Percentiles rank a stretch among this genome's conserved stretches.
These are phyloP conservation scores for Drosophila sordidula DNA, from an alignment of 2,888 invertebrate genomes.

Conservation along the genomic window DNA sequence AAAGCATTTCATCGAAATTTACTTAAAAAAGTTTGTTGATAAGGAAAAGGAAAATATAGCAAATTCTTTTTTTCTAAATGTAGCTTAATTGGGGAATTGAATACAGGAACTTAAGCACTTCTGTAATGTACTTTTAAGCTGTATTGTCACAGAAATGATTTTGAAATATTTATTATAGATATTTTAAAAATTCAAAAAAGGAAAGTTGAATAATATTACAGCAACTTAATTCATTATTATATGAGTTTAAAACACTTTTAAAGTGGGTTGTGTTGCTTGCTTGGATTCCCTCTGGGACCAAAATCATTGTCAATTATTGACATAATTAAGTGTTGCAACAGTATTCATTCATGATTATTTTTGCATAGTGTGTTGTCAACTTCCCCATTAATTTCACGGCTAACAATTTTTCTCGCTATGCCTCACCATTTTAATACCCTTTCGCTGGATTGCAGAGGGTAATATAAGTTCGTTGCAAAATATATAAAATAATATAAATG, in stretches of 20 bases:
- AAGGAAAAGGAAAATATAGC: too few relatives aligned
- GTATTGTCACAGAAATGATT: too few relatives aligned
- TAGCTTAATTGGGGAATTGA: too few relatives aligned
- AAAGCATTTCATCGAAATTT: too few relatives aligned
- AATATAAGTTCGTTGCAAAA: too few relatives aligned
- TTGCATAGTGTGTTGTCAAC: slow-evolving; percentile 37
- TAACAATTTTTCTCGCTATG: slow-evolving; percentile 34
- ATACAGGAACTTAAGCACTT: too few relatives aligned
- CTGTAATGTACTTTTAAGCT: too few relatives aligned
- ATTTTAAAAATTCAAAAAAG: too few relatives aligned
- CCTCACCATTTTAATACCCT: slow-evolving; percentile 18
- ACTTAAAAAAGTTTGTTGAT: too few relatives aligned
- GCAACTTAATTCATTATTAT: neutral
- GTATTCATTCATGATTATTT: slow-evolving; percentile 34
- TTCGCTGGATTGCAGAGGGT: neutral
- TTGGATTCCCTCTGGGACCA: neutral
- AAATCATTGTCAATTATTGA: slow-evolving; percentile 26
- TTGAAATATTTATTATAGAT: too few relatives aligned
- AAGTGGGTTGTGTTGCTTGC: neutral
- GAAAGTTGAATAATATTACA: neutral
- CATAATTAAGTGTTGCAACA: slow-evolving; percentile 28
- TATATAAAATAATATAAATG: too few relatives aligned
- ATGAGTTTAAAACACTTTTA: neutral
- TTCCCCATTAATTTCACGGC: slow-evolving; percentile 48
- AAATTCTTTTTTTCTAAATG: too few relatives aligned